Percentiles rank a stretch among this genome's conserved stretches.
Conservation (phyloP, 2,888 invertebrate genomes). For the Enchytraeus crypticus region DNA sequence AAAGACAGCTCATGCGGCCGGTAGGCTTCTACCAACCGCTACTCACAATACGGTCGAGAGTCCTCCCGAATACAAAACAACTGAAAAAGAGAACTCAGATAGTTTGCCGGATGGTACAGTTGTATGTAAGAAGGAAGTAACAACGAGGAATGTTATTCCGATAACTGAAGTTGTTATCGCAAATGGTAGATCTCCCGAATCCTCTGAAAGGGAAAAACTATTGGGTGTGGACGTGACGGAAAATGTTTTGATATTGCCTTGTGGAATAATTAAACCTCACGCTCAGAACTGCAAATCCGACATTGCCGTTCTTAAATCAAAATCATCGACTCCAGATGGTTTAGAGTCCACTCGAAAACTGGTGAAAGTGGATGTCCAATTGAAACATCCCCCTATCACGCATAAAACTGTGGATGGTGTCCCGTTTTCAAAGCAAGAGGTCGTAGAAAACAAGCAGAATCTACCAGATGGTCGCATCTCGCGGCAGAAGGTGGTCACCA, state of each 20-base stretch:
- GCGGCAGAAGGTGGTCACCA: conserved; percentile 1
- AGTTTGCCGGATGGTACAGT: conserved; percentile 4
- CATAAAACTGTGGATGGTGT: not conserved
- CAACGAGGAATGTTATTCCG: conserved; percentile 5
- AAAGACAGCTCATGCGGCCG: too few species aligned
- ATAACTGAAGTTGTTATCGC: conserved; percentile 4
- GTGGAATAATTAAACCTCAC: conserved; percentile 13
- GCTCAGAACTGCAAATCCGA: conserved; percentile 11
- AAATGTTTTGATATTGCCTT: conserved; percentile 8
- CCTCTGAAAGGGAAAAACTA: not conserved
- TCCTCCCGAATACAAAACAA: not conserved
- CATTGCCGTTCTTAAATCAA: conserved; percentile 4
- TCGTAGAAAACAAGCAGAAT: conserved; percentile 3
- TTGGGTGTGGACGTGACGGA: conserved; percentile 3
- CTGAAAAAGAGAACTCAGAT: conserved; percentile 6
- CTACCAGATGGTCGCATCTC: not conserved
- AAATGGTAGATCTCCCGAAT: conserved; percentile 6
- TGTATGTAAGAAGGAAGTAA: conserved; percentile 4
- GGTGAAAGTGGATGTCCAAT: conserved; percentile 2
- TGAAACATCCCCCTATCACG: not conserved
- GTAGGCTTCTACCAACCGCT: not conserved
- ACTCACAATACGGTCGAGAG: not conserved
- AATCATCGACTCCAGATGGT: not conserved
- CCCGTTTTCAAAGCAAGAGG: not conserved
- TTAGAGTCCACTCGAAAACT: not conserved